Evolutionary conservation across 2,113 vertebrate species (phyloP).

Genomic region (Numida meleagris): DNA sequence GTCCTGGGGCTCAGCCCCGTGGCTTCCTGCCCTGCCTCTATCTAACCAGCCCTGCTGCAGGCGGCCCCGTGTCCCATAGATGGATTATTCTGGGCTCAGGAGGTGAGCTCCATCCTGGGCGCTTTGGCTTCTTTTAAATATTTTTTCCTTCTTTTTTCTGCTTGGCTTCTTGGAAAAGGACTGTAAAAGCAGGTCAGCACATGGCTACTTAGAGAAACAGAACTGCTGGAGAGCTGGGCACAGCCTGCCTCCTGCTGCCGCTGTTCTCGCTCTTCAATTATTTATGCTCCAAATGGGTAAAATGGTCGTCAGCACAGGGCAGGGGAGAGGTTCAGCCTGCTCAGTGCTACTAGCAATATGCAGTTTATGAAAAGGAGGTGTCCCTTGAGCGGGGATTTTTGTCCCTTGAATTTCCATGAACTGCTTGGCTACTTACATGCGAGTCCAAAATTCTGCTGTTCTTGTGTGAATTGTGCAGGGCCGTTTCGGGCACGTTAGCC

Average conservation of each 20-base stretch:
- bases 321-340: background rate
- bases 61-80: background rate
- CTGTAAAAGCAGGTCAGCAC: slow-evolving; percentile 19
- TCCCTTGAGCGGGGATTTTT: background rate
- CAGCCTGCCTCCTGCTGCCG: background rate
- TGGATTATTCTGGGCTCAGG: background rate
- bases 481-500: background rate
- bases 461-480: background rate
- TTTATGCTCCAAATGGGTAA: slow-evolving; percentile 48
- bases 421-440: fast-evolving
- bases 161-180: background rate
- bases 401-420: background rate
- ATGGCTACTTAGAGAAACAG: background rate
- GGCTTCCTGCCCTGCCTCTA: slow-evolving; percentile 3
- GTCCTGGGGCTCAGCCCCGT: background rate
- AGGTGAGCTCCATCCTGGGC: background rate
- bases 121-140: background rate
- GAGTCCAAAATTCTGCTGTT: background rate
- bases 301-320: background rate
- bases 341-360: background rate
- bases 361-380: background rate
- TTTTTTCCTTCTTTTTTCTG: background rate
- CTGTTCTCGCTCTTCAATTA: slow-evolving; percentile 27
- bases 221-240: background rate
- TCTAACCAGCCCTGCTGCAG: background rate